phyloP scores from a whole-genome alignment of 2,888 invertebrate species.

The Eueremaeus valkanovi region DNA sequence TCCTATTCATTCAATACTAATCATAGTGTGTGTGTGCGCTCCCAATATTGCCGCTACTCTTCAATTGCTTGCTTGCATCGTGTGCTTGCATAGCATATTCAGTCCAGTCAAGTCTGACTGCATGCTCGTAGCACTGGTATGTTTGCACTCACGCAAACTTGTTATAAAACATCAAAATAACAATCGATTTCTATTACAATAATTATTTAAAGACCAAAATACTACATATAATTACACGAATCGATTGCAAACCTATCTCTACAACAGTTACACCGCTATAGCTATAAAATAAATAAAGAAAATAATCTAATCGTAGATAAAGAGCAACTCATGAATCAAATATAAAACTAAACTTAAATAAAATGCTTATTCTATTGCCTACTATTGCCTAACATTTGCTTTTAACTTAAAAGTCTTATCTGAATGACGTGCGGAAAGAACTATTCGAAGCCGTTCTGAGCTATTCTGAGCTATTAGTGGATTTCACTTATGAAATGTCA shows the following conservation, averaged over 20 bases:
- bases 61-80: slow-evolving; percentile 6
- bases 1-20: slow-evolving; percentile 2
- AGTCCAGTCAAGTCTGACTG: not conserved
- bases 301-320: no score
- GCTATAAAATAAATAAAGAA: no score
- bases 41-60: not conserved
- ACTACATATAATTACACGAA: not conserved
- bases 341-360: not conserved
- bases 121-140: not conserved
- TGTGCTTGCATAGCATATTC: not conserved
- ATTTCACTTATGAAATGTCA: slow-evolving; percentile 23
- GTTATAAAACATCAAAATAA: slow-evolving; percentile 8
- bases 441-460: not conserved
- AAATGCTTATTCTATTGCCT: not conserved
- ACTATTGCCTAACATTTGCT: not conserved
- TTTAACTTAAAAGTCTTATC: slow-evolving; percentile 19
- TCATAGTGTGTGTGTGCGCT: not conserved
- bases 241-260: not conserved
- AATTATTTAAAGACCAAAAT: not conserved
- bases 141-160: not conserved
- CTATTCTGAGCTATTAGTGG: slow-evolving; percentile 1
- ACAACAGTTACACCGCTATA: not conserved
- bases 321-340: no score
- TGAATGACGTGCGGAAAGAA: not conserved
- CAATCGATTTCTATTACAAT: not conserved